Conservation (phyloP, 2,797 vertebrate species). For the Spondyliosoma cantharus region DNA sequence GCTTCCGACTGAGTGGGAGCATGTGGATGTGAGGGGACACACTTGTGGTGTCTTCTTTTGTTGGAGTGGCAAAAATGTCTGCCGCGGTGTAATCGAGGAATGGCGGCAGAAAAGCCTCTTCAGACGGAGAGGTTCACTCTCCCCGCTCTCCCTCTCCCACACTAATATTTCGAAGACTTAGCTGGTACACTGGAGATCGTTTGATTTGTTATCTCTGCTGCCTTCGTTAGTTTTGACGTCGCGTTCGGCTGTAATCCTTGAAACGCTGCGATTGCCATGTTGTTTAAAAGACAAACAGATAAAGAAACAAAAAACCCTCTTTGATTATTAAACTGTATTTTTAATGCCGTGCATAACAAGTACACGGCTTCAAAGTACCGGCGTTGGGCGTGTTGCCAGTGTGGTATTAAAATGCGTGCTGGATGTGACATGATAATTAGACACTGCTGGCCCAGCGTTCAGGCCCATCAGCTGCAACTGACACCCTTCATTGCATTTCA, state of each 20-base stretch:
- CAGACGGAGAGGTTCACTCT: conserved; percentile 13
- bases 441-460: conserved; percentile 41
- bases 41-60: conserved; percentile 48
- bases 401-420: conserved; percentile 37
- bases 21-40: conserved; percentile 53
- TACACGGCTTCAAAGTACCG: conserved; percentile 46
- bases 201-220: conserved; percentile 28
- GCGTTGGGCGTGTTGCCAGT: conserved; percentile 37
- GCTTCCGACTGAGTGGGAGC: conserved; percentile 70
- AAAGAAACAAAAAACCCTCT: conserved; percentile 26
- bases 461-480: conserved; percentile 48
- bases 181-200: conserved; percentile 28
- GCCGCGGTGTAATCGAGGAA: conserved; percentile 50
- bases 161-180: conserved; percentile 33
- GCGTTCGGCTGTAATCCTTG: conserved; percentile 16
- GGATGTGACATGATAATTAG: conserved; percentile 60
- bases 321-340: conserved; percentile 42
- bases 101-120: conserved; percentile 23
- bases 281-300: conserved; percentile 31
- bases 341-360: conserved; percentile 37
- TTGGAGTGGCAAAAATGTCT: conserved; percentile 52
- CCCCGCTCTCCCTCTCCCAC: conserved; percentile 10
- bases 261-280: conserved; percentile 1
- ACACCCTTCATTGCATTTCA: conserved; percentile 55
- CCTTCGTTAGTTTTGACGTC: conserved; percentile 24